Base-by-base conservation (phyloP, 2,113 vertebrate species). In the Promerops cafer region DNA sequence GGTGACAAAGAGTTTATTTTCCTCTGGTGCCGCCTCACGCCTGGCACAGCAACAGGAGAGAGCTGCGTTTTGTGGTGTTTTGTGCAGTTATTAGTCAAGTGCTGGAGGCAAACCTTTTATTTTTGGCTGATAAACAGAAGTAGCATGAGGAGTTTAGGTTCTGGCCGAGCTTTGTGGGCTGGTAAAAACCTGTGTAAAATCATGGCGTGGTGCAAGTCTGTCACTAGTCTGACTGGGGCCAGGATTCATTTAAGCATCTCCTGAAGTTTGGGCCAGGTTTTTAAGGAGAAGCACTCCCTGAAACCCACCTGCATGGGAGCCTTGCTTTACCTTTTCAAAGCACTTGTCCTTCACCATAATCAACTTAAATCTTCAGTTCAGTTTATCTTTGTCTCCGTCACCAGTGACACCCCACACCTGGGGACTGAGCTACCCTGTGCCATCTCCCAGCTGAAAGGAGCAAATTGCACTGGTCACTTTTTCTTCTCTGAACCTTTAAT, bases 21-120 rank as follows among this genome's bases (percentile, higher is more conserved):
- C 26, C 80, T 27, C 59, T 53, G 64, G 13, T 35, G 23, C 8
- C 10, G 1, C 49, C 53, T 16, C 0, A 0, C 0, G 6, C 28
- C 85, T 84, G 40, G n/a, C 15, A 21, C 33, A 39, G 39, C 30
- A n/a, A 14, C 12, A 22, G 63, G 33, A 83, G 42, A 28, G 19
- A 52, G 12, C 3, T 21, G 2, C 2, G 1, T 76, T 76, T 80
- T 27, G 28, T 78, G 13, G 0, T 57, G 12, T 23, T 74, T 49
- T 87, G 27, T 88, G 35, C 45, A 42, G 14, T 45, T 83, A 11
- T 66, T 60, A 47, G 31, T 47, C 53, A 24, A 89, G 57, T 35
- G 21, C 39, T 76, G 50, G 65, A 76, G 40, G 26, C 10, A 60
- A 72, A 74, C 1, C 13, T n/a, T 54, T 71, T 47, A 13, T 40